Evolutionary conservation across 2,797 vertebrate species (phyloP), one percentile per base, ranked within the genome.

Genomic region (Crax fasciolata): DNA sequence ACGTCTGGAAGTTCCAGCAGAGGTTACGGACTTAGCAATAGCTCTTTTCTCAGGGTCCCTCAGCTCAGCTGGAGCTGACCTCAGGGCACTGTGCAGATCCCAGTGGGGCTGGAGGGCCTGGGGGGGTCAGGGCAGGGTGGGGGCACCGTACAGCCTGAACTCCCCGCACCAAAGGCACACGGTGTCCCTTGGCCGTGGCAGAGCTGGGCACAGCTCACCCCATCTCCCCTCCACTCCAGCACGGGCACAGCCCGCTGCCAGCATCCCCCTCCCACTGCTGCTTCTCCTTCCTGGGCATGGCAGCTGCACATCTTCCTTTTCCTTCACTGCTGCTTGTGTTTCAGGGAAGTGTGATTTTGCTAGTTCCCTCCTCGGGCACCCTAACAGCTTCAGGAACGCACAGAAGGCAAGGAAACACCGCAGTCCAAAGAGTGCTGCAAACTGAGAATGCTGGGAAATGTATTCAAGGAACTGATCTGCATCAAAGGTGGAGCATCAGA

Each of bases 11-110:
- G 3, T 6, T 78, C 59, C 10, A 3, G 17, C 38, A 61, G 21
- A 1, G 0, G 5, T 43, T 28, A 27, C 24, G 49, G 38, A 6
- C 3, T 23, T 32, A 30, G 30, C 14, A 24, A 5, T 0, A 18
- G 20, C 39, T 19, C 17, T 39, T 32, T 58, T 38, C 35, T 28
- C n/a, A 12, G 49, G 43, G 6, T 52, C 54, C 12, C 32, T 18
- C 28, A 6, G 38, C 58, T 14, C 46, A 15, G 2, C 1, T 0
- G 6, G 39, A 54, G 62, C 32, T 11, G 5, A 2, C 7, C 20
- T 8, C 43, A 9, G 18, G 3, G 11, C 59, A 41, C 23, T 0
- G 4, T 43, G 62, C 30, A n/a, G 78, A 30, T 2, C 5, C 41
- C 41, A 43, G 41, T 15, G 30, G 54, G 19, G 19, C 19, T 57